Conservation (phyloP, 2,888 invertebrate genomes). For the Arrhopalites spinosus region DNA sequence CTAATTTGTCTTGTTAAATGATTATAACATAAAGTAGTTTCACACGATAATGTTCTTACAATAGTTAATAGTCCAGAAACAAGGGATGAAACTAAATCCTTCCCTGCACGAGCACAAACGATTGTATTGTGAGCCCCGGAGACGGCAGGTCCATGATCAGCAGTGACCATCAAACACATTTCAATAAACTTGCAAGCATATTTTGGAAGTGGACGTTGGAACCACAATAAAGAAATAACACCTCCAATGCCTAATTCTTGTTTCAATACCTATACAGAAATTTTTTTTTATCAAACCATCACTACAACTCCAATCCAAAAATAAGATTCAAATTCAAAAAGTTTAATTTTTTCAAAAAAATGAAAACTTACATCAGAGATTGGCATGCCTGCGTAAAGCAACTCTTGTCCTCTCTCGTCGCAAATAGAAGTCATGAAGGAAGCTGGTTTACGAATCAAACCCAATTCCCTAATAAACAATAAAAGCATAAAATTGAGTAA, state of each 20-base stretch:
- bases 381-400: slow-evolving; percentile 92
- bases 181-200: slow-evolving; percentile 97
- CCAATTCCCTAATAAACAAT: slow-evolving; percentile 75
- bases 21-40: background rate
- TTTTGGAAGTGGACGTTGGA: slow-evolving; percentile 92
- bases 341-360: background rate
- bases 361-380: slow-evolving; percentile 64
- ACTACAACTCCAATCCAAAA: too few species aligned
- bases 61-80: slow-evolving; percentile 97
- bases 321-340: background rate
- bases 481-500: background rate
- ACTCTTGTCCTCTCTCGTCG: slow-evolving; percentile 96
- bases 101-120: slow-evolving; percentile 95
- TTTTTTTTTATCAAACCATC: background rate
- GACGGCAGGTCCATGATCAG: slow-evolving; percentile 95
- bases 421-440: slow-evolving; percentile 99
- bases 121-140: slow-evolving; percentile 99
- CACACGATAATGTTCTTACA: slow-evolving; percentile 65
- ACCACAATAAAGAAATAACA: slow-evolving; percentile 96
- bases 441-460: slow-evolving; percentile 96
- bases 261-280: slow-evolving; percentile 71
- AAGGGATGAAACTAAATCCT: slow-evolving; percentile 93
- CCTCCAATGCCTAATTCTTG: slow-evolving; percentile 97
- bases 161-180: slow-evolving; percentile 98
- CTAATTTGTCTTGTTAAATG: too few species aligned